Evolutionary conservation across 2,113 vertebrate species (phyloP).

Genomic region (Alosa alosa): DNA sequence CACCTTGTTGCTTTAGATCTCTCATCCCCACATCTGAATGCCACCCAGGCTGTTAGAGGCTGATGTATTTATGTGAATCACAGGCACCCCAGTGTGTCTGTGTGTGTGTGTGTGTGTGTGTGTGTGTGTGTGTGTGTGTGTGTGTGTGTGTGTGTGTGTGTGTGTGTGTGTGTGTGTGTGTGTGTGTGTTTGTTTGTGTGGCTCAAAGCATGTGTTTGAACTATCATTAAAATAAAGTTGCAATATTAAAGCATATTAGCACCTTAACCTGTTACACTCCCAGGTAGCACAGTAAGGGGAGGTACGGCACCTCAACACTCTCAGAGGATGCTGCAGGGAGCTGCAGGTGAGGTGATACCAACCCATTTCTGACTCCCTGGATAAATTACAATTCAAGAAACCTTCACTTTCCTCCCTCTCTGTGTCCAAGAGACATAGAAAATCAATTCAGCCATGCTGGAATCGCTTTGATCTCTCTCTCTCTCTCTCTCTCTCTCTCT

Average conservation of each 20-base stretch:
- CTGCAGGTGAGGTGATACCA: background rate
- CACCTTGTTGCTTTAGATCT: constrained; percentile 29
- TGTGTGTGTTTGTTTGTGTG: no score
- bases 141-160: background rate
- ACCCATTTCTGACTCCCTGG: background rate
- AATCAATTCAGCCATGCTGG: background rate
- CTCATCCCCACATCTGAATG: constrained; percentile 2
- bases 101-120: constrained; percentile 8
- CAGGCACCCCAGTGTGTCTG: background rate
- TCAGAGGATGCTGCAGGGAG: background rate
- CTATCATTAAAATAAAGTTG: background rate
- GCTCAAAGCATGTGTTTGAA: background rate
- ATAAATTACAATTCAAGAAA: background rate
- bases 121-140: constrained; percentile 3
- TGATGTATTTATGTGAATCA: constrained; percentile 28
- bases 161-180: background rate
- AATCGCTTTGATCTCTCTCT: background rate
- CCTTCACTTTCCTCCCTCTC: background rate
- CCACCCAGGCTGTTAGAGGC: constrained; percentile 7
- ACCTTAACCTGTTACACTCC: background rate
- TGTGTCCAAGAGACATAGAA: background rate
- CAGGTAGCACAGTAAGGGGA: background rate
- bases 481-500: no score
- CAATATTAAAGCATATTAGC: background rate
- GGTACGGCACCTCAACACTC: background rate